These are phyloP conservation scores for Dasypogon diadema DNA, from an alignment of 2,888 invertebrate genomes.

Conservation along the genomic window DNA sequence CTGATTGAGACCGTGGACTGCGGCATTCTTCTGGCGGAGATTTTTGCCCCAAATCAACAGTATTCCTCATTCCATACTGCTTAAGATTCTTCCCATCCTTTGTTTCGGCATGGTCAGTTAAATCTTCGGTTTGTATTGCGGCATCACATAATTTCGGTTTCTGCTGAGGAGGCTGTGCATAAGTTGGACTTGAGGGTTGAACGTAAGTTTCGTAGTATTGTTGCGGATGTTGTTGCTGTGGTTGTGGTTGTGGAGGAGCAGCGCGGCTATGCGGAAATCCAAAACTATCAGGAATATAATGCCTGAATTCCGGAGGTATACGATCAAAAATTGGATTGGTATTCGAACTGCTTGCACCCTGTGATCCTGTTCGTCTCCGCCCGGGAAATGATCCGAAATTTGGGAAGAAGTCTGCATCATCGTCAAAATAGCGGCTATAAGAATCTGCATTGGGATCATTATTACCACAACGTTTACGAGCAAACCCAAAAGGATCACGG, in stretches of 20 bases:
- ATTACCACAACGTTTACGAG: constrained; percentile 67
- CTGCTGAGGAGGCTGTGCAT: constrained; percentile 58
- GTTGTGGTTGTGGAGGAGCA: background rate
- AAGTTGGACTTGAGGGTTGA: constrained; percentile 57
- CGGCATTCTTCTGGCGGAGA: constrained; percentile 71
- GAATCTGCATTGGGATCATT: constrained; percentile 63
- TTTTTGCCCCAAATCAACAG: constrained; percentile 81
- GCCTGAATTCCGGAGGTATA: constrained; percentile 67
- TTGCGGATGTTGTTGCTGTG: constrained; percentile 41
- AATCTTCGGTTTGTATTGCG: constrained; percentile 68
- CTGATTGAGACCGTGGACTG: constrained; percentile 82
- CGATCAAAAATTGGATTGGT: constrained; percentile 63
- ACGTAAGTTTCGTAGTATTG: constrained; percentile 59
- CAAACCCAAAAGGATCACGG: constrained; percentile 65
- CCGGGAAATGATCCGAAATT: constrained; percentile 65
- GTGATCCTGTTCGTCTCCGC: constrained; percentile 59
- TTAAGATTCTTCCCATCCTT: constrained; percentile 67
- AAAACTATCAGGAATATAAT: constrained; percentile 67
- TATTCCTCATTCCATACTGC: constrained; percentile 81
- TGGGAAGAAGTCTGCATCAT: constrained; percentile 65
- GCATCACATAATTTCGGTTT: constrained; percentile 66
- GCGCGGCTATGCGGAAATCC: constrained; percentile 57
- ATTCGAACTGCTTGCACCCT: constrained; percentile 21
- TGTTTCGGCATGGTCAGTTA: background rate
- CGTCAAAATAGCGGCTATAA: constrained; percentile 62